These are phyloP conservation scores for Spondyliosoma cantharus DNA, from an alignment of 2,797 vertebrate species.

Conservation along the genomic window DNA sequence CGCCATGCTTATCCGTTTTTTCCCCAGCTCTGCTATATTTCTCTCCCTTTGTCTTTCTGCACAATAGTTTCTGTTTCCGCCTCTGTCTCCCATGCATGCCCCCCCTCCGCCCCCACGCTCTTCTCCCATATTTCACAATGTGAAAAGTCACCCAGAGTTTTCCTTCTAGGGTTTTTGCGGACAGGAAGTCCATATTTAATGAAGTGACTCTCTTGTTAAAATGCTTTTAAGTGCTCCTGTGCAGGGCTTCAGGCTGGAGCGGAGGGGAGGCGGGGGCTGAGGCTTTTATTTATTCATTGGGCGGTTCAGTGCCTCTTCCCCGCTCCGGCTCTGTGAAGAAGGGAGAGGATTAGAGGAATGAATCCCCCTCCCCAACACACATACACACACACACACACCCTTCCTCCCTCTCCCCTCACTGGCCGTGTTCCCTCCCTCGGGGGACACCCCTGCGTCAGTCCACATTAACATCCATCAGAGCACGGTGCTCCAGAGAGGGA, in stretches of 20 bases:
- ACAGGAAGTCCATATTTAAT: constrained; percentile 88
- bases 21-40: constrained; percentile 53
- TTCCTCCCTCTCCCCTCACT: constrained; percentile 69
- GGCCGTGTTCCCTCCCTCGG: constrained; percentile 82
- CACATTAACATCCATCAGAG: constrained; percentile 87
- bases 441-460: constrained; percentile 86
- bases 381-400: constrained; percentile 40
- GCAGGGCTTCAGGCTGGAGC: constrained; percentile 75
- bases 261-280: constrained; percentile 61
- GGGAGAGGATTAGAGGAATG: constrained; percentile 83
- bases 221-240: constrained; percentile 86
- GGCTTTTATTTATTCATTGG: constrained; percentile 88
- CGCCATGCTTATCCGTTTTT: constrained; percentile 53
- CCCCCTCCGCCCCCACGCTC: constrained; percentile 11
- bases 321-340: constrained; percentile 75
- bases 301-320: constrained; percentile 79
- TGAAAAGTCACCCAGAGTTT: constrained; percentile 76
- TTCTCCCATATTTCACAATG: constrained; percentile 61
- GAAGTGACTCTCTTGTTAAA: constrained; percentile 87
- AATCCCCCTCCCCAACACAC: constrained; percentile 50
- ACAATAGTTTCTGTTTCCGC: constrained; percentile 51
- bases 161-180: constrained; percentile 78
- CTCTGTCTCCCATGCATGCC: constrained; percentile 40
- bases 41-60: constrained; percentile 65
- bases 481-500: constrained; percentile 80